phyloP scores from a whole-genome alignment of 2,797 vertebrate species.

The Halcyon leucocephala region DNA sequence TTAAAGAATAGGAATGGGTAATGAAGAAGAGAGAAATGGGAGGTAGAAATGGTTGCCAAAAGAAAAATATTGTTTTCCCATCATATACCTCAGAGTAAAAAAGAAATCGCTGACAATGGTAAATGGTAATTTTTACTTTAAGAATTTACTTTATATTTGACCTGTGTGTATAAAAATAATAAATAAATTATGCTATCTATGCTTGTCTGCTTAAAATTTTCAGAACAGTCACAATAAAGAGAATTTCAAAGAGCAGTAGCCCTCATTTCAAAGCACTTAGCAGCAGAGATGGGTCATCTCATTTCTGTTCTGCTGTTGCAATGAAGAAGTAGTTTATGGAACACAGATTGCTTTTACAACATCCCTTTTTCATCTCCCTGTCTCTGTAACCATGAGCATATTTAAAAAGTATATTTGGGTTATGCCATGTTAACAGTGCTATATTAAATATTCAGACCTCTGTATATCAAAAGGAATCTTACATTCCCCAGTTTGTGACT shows the following conservation, averaged over 20 bases:
- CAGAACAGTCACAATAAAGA: not conserved
- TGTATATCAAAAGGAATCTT: not conserved
- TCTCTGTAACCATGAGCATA: not conserved
- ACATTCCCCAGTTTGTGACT: not conserved
- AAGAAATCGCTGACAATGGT: not conserved
- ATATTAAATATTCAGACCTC: conserved; percentile 22
- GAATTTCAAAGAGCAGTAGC: not conserved
- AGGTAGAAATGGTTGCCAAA: not conserved
- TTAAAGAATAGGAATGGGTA: not conserved
- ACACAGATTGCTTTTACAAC: not conserved
- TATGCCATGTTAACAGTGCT: not conserved
- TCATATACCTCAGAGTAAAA: not conserved
- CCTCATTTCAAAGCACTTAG: not conserved
- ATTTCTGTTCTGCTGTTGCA: not conserved
- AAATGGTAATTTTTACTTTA: not conserved
- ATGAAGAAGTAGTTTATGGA: not conserved
- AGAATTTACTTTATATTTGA: not conserved
- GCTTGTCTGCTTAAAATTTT: not conserved
- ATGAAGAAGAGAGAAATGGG: not conserved
- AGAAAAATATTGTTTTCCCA: not conserved
- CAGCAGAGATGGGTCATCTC: not conserved
- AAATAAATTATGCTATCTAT: not conserved
- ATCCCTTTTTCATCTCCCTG: not conserved
- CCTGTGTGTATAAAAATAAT: not conserved
- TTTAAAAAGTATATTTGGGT: conserved; percentile 8